Evolutionary conservation across 2,888 invertebrate genomes (phyloP), one percentile per base, ranked within the genome.

Genomic region (Troilus luridus): DNA sequence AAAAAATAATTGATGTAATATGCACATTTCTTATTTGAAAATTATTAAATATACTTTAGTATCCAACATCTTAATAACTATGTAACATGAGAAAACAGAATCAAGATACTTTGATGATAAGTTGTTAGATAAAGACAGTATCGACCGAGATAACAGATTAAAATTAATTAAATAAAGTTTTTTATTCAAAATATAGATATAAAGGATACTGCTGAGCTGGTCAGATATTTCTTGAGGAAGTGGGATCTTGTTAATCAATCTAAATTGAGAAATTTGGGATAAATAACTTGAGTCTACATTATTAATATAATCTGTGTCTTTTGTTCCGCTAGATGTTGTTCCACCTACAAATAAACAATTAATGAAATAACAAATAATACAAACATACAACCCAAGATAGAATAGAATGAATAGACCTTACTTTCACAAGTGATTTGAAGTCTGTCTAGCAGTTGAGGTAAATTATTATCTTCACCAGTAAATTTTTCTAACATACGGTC

Each of bases 201-300:
- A 95, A 96, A 96, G 96, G 97, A 97, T 97, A 98, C 98, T 98
- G 93, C 97, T 97, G 95, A 98, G 98, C 94, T 99, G 98, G 95
- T 99, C 98, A 95, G 98, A 96, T 92, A 99, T 97, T 95, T 99
- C 99, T 14, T 97, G 96, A 56, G 99, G 99, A 91, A 99, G 95
- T 19, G 98, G 98, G 92, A 98, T 96, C 95, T 97, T 98, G 94
- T 96, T 97, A 56, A 97, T 95, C 92, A 97, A 96, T 93, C 96
- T 96, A 93, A 98, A 95, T 94, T 98, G 97, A 92, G 96, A 96
- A 93, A 98, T 95, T 93, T 96, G 96, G 92, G 96, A 95, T 92
- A 96, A 95, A 92, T 97, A 96, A 41, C 96, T 95, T 89, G 97
- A 94, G 59, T 96, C 96, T 92, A 96, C 96, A 90, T 97, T 95